Conservation (phyloP, 1,140 invertebrate species). For the Cepaea nemoralis region DNA sequence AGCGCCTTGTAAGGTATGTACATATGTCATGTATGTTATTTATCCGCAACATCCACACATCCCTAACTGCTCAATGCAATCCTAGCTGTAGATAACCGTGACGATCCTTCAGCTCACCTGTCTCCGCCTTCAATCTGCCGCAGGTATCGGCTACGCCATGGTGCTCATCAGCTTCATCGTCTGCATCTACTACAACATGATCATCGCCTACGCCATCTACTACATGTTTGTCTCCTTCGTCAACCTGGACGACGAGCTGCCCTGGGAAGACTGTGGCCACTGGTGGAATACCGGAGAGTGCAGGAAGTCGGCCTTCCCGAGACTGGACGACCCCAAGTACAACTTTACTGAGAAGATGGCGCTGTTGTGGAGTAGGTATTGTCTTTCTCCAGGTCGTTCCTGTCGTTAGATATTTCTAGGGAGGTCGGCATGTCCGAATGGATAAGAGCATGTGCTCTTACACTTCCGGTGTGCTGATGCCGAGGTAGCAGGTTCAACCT, state of each 20-base stretch:
- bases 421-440: no score
- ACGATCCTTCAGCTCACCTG: no score
- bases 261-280: constrained; percentile 58
- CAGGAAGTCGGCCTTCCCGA: constrained; percentile 37
- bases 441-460: no score
- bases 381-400: no score
- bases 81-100: no score
- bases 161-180: constrained; percentile 64
- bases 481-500: no score
- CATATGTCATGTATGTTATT: no score
- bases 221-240: constrained; percentile 66
- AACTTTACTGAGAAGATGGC: constrained; percentile 13
- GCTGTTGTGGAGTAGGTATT: constrained; percentile 20
- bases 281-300: constrained; percentile 53
- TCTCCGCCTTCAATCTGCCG: constrained; percentile 66
- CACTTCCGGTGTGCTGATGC: no score
- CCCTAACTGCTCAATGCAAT: no score
- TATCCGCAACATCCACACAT: no score
- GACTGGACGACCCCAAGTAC: constrained; percentile 28
- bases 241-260: constrained; percentile 56
- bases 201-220: constrained; percentile 71
- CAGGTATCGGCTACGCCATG: constrained; percentile 68
- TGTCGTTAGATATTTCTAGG: no score
- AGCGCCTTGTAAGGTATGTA: no score
- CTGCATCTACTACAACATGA: constrained; percentile 71